phyloP scores from a whole-genome alignment of 2,113 vertebrate species.

The Poeciliopsis retropinna region DNA sequence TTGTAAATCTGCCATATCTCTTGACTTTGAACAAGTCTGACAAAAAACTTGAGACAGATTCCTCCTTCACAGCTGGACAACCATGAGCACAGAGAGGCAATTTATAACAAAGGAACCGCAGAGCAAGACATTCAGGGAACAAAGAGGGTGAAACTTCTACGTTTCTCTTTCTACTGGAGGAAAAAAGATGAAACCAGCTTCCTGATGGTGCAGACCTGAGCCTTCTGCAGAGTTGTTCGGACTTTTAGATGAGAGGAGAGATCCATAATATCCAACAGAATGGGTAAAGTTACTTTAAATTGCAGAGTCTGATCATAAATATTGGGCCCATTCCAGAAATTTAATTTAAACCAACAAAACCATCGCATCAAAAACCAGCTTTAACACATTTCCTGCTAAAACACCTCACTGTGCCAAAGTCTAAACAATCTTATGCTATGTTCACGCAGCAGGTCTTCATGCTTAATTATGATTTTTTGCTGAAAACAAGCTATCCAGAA shows the following conservation, averaged over 20 bases:
- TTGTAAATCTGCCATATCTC: not conserved
- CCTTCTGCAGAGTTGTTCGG: too few relatives aligned
- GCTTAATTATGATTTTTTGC: not conserved
- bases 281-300: too few relatives aligned
- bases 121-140: not conserved
- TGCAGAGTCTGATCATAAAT: not conserved
- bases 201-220: not conserved
- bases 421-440: not conserved
- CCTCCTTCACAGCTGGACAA: constrained; percentile 1
- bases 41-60: constrained; percentile 3
- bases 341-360: not conserved
- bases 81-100: not conserved
- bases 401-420: not conserved
- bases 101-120: not conserved
- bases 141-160: constrained; percentile 6
- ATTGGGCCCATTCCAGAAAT: not conserved
- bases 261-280: too few relatives aligned
- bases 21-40: constrained; percentile 1
- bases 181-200: not conserved
- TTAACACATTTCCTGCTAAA: not conserved
- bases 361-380: not conserved
- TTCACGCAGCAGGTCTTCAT: too few relatives aligned
- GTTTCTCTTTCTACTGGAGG: not conserved
- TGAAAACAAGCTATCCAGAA: too few relatives aligned
- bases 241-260: too few relatives aligned